phyloP scores from a whole-genome alignment of 2,113 vertebrate genomes.

The Ptyas mucosa region DNA sequence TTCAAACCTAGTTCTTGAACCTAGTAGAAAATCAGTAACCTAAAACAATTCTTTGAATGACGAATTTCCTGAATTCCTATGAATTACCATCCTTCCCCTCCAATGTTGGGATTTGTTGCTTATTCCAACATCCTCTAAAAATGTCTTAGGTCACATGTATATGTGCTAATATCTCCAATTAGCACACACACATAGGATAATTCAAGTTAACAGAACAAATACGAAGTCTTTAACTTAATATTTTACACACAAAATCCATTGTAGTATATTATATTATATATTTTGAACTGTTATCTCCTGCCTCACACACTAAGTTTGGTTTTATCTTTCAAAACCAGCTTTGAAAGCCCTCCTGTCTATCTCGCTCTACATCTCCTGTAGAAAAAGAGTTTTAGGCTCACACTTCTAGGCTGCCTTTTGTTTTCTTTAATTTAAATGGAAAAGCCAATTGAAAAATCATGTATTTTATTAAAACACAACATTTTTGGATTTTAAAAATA shows the following conservation, averaged over 20 bases:
- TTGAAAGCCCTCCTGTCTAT: neutral
- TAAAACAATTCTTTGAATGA: neutral
- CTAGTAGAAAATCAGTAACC: neutral
- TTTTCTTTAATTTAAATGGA: constrained; percentile 23
- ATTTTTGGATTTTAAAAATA: neutral
- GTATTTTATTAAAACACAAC: neutral
- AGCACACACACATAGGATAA: neutral
- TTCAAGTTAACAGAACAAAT: neutral
- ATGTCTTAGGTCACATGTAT: too few species aligned
- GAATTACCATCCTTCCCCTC: neutral
- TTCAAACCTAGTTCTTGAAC: too few species aligned
- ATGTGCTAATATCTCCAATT: neutral
- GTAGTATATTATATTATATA: neutral
- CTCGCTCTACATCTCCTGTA: neutral
- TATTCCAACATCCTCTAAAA: neutral
- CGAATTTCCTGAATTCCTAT: neutral
- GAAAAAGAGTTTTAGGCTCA: neutral
- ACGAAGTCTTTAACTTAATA: neutral
- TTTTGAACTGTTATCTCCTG: neutral
- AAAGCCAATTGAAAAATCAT: neutral
- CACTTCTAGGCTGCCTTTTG: neutral
- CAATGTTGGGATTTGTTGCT: neutral
- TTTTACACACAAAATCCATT: neutral
- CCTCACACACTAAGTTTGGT: neutral
- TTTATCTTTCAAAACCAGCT: neutral